Base-by-base conservation (phyloP, 2,113 vertebrate species). In the Protobothrops flavoviridis region DNA sequence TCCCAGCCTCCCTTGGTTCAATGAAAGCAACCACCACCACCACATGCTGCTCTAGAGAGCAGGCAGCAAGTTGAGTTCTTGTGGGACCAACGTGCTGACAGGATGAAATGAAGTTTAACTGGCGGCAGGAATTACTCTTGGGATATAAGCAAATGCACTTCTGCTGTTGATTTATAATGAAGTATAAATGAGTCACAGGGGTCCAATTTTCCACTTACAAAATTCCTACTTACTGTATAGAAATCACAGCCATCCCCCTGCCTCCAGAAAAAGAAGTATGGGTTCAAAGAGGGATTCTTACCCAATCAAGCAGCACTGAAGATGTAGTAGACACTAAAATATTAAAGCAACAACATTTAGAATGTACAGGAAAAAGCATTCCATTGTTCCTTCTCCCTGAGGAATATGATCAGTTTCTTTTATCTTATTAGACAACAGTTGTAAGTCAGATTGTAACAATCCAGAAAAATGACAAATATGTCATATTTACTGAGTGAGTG, bases 1-100 rank as follows among this genome's bases (percentile, higher is more conserved):
- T 97, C 94, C 92, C 94, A 95, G 95, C 97, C 93, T 89, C 93
- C 85, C 45, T 94, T 94, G 95, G 94, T 95, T 93, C 92, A 45
- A 56, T 33, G 33, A 86, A 7, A 88, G 85, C 87, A 85, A 64
- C 89, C 93, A 91, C 55, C 23, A 89, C 85, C 87, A 50, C 7
- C 21, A 2, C 74, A 93, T 90, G 92, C 90, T 85, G 50, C 50
- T 94, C 89, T 88, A 50, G 21, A 26, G 55, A 55, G 92, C 88
- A 90, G 92, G 55, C 94, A 43, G 88, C 29, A 29, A 90, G 93
- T 88, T 81, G 26, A 23, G 59, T 91, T 89, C 94, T 91, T 95
- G 85, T 55, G 92, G 95, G 95, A 95, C 88, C 90, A 90, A 69
- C 0, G 0, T 92, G 94, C 92, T 93, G 93, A 95, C 89, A 93